Evolutionary conservation across 2,888 invertebrate genomes (phyloP).

Genomic region (Hedychridium roseum): DNA sequence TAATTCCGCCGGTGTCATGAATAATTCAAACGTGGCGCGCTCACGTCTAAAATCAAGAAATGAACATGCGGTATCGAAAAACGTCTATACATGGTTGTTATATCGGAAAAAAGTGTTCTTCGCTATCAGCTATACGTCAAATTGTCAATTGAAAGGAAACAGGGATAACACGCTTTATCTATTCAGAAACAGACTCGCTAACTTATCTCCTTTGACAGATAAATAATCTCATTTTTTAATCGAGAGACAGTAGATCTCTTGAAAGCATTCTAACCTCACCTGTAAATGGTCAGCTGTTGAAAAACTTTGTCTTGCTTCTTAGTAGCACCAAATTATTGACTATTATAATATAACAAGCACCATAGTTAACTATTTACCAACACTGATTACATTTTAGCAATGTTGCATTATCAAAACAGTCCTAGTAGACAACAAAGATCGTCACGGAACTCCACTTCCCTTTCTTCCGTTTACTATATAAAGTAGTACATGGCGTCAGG

Average conservation of each 20-base stretch:
- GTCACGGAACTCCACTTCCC: constrained; percentile 16
- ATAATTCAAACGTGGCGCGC: constrained; percentile 25
- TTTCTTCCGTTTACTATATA: constrained; percentile 10
- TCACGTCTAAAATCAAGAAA: constrained; percentile 18
- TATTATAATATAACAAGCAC: constrained; percentile 10
- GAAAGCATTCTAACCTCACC: constrained; percentile 33
- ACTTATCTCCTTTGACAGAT: neutral
- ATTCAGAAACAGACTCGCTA: constrained; percentile 3
- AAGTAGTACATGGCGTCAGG: constrained; percentile 24
- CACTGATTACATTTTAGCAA: constrained; percentile 19
- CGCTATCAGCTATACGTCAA: no score
- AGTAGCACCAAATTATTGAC: neutral
- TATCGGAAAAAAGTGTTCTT: no score
- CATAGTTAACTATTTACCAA: constrained; percentile 6
- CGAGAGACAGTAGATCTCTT: neutral
- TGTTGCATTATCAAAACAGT: constrained; percentile 1
- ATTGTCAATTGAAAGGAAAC: neutral
- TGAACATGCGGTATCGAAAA: neutral
- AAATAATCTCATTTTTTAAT: neutral
- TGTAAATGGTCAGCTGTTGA: constrained; percentile 16
- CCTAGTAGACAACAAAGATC: constrained; percentile 4
- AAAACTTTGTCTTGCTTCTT: constrained; percentile 6
- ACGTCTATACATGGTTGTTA: no score
- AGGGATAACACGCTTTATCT: neutral
- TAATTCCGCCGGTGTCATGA: constrained; percentile 45